These are phyloP conservation scores for Ormyrus pomaceus DNA, from an alignment of 2,888 invertebrate genomes.

Conservation along the genomic window DNA sequence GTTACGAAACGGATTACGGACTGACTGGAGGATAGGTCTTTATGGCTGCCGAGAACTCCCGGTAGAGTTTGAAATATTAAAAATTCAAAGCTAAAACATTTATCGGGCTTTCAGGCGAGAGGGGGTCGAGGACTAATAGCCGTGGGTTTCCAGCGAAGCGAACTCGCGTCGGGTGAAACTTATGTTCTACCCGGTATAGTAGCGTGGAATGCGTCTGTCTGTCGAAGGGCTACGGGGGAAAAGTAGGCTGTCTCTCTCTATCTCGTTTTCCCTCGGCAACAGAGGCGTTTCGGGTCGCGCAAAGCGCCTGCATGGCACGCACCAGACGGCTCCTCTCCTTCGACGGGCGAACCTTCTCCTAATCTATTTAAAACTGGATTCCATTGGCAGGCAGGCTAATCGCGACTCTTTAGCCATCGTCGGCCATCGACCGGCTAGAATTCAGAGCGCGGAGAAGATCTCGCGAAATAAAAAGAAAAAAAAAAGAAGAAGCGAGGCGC, in stretches of 20 bases:
- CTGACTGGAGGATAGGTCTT: not conserved
- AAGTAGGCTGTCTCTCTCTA: slow-evolving; percentile 14
- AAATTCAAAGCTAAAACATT: too few species aligned
- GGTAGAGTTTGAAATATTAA: too few species aligned
- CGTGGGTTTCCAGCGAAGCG: not conserved
- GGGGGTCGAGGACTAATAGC: not conserved
- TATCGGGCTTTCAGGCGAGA: too few species aligned
- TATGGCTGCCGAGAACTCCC: too few species aligned
- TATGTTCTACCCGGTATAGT: not conserved
- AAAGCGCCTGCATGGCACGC: slow-evolving; percentile 18
- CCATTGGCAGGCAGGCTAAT: too few species aligned
- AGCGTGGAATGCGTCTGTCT: not conserved
- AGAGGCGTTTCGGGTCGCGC: slow-evolving; percentile 57
- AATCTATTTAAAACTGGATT: too few species aligned
- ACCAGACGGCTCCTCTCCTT: too few species aligned
- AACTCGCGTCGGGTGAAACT: too few species aligned
- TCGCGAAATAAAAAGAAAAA: not conserved
- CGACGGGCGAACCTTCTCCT: too few species aligned
- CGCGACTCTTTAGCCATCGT: too few species aligned
- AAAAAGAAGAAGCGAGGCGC: not conserved
- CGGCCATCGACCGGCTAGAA: too few species aligned
- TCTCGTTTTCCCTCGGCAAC: slow-evolving; percentile 39
- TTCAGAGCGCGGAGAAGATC: too few species aligned
- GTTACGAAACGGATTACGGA: slow-evolving; percentile 8
- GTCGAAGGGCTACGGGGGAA: slow-evolving; percentile 9